Evolutionary conservation across 2,888 invertebrate genomes (phyloP).

Genomic region (Glyphotaelius pellucidus): DNA sequence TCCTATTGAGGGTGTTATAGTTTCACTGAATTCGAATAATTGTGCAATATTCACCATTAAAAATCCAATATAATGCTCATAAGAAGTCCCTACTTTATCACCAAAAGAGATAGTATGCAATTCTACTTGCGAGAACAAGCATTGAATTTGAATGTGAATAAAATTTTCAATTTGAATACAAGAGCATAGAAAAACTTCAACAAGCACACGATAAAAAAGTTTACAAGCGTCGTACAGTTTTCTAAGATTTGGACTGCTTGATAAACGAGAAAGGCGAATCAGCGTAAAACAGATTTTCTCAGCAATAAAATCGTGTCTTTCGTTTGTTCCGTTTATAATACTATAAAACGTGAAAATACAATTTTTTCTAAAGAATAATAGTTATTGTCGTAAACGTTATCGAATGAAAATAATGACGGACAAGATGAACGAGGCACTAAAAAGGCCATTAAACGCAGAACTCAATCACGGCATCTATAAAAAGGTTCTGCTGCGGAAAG

Average conservation of each 20-base stretch:
- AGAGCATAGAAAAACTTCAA: too few species aligned
- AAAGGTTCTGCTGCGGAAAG: slow-evolving; percentile 2
- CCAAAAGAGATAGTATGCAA: too few species aligned
- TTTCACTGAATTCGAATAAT: too few species aligned
- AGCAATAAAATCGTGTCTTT: neutral
- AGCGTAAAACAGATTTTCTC: neutral
- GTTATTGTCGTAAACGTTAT: slow-evolving; percentile 53
- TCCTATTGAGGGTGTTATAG: too few species aligned
- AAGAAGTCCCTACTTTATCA: too few species aligned
- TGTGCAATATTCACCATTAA: too few species aligned
- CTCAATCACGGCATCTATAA: slow-evolving; percentile 33
- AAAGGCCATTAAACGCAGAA: slow-evolving; percentile 50
- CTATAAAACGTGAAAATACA: slow-evolving; percentile 11
- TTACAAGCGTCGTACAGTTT: neutral
- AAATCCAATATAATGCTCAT: too few species aligned
- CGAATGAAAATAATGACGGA: slow-evolving; percentile 60
- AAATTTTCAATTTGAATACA: too few species aligned
- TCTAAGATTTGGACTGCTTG: neutral
- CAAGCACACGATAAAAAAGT: too few species aligned
- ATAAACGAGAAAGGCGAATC: neutral
- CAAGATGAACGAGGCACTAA: slow-evolving; percentile 59
- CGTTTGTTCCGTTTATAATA: neutral
- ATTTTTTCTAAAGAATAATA: slow-evolving; percentile 20
- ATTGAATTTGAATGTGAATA: too few species aligned
- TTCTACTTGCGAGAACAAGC: too few species aligned